phyloP scores from a whole-genome alignment of 2,888 invertebrate species.

The Scaptomyza cyrtandrae region DNA sequence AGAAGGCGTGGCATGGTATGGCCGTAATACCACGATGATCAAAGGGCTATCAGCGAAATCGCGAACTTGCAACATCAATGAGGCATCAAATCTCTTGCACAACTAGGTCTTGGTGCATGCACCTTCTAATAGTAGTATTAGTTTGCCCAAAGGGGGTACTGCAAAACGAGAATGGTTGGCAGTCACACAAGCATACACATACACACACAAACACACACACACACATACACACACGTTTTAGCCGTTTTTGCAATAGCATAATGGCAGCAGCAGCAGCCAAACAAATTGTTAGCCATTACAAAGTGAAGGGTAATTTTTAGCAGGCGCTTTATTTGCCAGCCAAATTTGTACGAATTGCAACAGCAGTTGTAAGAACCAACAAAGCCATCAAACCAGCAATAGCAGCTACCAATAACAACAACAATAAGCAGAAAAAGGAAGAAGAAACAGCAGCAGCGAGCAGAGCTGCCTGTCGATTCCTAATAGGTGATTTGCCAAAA shows the following conservation, averaged over 20 bases:
- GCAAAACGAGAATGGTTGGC: slow-evolving; percentile 4
- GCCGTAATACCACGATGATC: slow-evolving; percentile 56
- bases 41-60: slow-evolving; percentile 50
- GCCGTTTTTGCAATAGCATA: slow-evolving; percentile 53
- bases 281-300: slow-evolving; percentile 78
- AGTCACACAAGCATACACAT: slow-evolving; percentile 39
- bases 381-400: slow-evolving; percentile 52
- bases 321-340: slow-evolving; percentile 73
- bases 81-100: slow-evolving; percentile 47
- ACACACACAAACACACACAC: slow-evolving; percentile 39
- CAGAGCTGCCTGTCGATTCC: slow-evolving; percentile 69
- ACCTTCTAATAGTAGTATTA: slow-evolving; percentile 36
- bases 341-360: slow-evolving; percentile 78
- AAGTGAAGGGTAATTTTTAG: slow-evolving; percentile 77
- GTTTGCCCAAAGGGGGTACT: slow-evolving; percentile 5
- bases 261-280: slow-evolving; percentile 56
- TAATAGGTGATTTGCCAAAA: slow-evolving; percentile 79
- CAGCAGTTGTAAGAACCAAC: slow-evolving; percentile 66
- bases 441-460: slow-evolving; percentile 24
- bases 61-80: slow-evolving; percentile 44
- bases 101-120: slow-evolving; percentile 4
- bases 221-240: slow-evolving; percentile 39
- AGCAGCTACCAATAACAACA: slow-evolving; percentile 25
- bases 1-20: slow-evolving; percentile 2
- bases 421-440: slow-evolving; percentile 9